Conservation (phyloP, 2,113 vertebrate genomes). For the Aegithalos caudatus region DNA sequence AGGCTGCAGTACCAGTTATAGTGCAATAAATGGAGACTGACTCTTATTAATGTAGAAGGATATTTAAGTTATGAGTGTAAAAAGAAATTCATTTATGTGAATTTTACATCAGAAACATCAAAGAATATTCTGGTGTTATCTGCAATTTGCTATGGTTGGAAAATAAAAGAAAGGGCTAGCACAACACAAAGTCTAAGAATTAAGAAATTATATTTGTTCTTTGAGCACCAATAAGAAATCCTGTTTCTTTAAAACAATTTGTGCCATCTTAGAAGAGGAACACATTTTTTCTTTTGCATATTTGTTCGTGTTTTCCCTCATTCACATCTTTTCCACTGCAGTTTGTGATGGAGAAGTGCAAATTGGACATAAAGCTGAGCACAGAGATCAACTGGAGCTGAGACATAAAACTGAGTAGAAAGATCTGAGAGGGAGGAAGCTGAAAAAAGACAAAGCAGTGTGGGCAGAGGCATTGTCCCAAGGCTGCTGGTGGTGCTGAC, state of each 20-base stretch:
- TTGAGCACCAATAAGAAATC: neutral
- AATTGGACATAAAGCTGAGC: fast-evolving
- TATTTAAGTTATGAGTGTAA: neutral
- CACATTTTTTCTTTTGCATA: neutral
- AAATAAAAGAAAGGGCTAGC: neutral
- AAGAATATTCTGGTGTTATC: neutral
- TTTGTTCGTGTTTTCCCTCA: neutral
- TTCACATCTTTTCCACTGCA: neutral
- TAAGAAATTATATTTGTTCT: neutral
- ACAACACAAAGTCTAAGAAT: neutral
- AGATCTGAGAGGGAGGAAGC: neutral
- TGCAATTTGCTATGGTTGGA: neutral
- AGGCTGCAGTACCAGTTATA: neutral
- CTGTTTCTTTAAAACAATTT: neutral
- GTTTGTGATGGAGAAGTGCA: neutral
- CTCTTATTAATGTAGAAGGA: neutral
- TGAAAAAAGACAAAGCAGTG: neutral
- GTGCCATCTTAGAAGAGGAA: neutral
- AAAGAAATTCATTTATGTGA: neutral
- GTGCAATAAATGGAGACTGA: neutral
- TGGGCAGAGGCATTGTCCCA: fast-evolving
- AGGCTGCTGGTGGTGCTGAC: neutral
- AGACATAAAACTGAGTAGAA: fast-evolving
- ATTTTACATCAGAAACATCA: neutral
- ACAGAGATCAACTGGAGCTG: too few relatives aligned